Percentiles rank a stretch among this genome's conserved stretches.
Evolutionary conservation across 2,888 invertebrate species (phyloP).

Genomic region (Buathra laborator): DNA sequence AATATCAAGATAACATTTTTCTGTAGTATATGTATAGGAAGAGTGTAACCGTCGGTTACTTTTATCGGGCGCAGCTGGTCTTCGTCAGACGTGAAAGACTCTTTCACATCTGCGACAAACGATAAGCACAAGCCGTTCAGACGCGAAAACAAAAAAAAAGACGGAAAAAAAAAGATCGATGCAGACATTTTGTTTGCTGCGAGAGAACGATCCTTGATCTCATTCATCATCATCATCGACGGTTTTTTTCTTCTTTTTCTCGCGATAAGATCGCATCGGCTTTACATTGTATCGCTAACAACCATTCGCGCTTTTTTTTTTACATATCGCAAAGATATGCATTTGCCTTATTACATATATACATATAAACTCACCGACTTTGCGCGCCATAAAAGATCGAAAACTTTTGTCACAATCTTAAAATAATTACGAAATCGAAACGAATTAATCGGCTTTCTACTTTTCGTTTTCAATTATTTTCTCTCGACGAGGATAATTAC

Average conservation of each 20-base stretch:
- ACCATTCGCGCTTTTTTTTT: not conserved
- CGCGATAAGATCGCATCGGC: slow-evolving; percentile 35
- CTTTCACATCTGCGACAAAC: slow-evolving; percentile 23
- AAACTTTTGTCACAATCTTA: no score
- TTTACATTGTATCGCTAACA: slow-evolving; percentile 28
- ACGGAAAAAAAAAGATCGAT: not conserved
- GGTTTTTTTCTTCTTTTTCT: slow-evolving; percentile 1
- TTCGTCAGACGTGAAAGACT: not conserved
- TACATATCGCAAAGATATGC: not conserved
- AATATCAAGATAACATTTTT: slow-evolving; percentile 64
- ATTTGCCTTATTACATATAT: not conserved
- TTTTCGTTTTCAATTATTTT: no score
- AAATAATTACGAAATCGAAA: no score
- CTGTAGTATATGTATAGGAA: not conserved
- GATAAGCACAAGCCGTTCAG: slow-evolving; percentile 36
- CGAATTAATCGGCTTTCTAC: no score
- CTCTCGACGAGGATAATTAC: no score
- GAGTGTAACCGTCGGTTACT: not conserved
- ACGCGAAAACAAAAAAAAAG: not conserved
- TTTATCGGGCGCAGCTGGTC: slow-evolving; percentile 16
- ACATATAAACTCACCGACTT: no score
- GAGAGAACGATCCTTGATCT: slow-evolving; percentile 50
- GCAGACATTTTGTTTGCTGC: slow-evolving; percentile 22
- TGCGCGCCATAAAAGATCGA: no score
- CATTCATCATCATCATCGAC: slow-evolving; percentile 42